Base-by-base conservation (phyloP, 2,797 vertebrate species). In the Oophaga sylvatica region DNA sequence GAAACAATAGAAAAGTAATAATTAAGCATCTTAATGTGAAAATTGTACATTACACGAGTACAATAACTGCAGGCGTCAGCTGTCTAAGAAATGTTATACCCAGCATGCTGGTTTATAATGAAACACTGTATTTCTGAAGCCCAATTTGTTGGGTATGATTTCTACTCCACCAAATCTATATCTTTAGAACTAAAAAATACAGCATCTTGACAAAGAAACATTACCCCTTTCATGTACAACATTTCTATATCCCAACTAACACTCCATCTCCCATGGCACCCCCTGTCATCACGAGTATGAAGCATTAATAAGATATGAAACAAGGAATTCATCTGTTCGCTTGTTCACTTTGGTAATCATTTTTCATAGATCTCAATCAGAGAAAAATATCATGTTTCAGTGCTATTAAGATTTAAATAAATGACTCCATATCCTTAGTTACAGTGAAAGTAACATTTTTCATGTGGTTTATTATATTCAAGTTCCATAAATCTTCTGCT, bases 331-430 rank as follows among this genome's bases (percentile, higher is more conserved):
- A n/a, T 65, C 15, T 81, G 41, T 65, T 81, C 26, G 13, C 35
- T 81, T 87, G 45, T 75, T 31, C 76, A 31, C 59, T 77, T 77
- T 81, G 71, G 60, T 87, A 67, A 82, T 87, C 48, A 75, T 87
- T 77, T 63, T 59, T 76, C 80, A 81, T 81, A 75, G 22, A 81
- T 53, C 68, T 62, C 68, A 71, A 29, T 10, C 22, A 87, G 2
- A 67, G 29, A 63, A 70, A 53, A 85, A 68, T 56, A 78, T 71
- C 20, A 80, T 86, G 2, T 80, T 19, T 59, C 62, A 86, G 5
- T 45, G 31, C 62, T 63, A 84, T 73, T 22, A 57, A 60, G 77
- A 86, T 45, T 80, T 59, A 68, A 80, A 86, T 86, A 59, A 80
- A 57, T 71, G 76, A 68, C 63, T 80, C 29, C 2, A 86, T 68